Evolutionary conservation across 2,797 vertebrate species (phyloP).

Genomic region (Sardinella longiceps): DNA sequence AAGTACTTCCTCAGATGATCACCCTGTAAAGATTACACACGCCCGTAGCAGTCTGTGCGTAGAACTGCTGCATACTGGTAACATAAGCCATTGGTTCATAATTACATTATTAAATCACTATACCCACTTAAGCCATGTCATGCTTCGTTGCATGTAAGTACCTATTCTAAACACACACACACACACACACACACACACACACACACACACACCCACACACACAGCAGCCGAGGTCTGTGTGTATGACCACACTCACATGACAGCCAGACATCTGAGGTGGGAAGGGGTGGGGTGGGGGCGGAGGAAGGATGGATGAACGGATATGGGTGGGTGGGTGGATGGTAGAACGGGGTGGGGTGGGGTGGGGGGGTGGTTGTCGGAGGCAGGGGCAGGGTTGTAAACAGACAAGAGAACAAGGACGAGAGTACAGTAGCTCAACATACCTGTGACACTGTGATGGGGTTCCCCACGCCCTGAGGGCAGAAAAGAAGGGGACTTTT

Average conservation of each 20-base stretch:
- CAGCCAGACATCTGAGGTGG: constrained; percentile 1
- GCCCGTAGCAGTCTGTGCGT: neutral
- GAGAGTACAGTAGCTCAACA: constrained; percentile 51
- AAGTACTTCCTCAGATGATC: neutral
- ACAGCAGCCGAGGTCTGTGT: constrained; percentile 3
- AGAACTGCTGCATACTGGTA: neutral
- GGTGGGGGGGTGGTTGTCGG: too few relatives aligned
- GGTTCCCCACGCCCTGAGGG: constrained; percentile 60
- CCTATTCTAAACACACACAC: constrained; percentile 17
- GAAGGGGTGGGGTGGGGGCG: neutral
- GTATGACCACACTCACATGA: constrained; percentile 22
- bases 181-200: neutral
- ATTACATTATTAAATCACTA: neutral
- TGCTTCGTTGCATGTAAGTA: neutral
- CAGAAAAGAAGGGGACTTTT: constrained; percentile 61
- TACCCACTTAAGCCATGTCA: constrained; percentile 1
- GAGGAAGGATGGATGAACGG: neutral
- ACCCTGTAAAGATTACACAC: neutral
- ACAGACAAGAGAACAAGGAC: constrained; percentile 43
- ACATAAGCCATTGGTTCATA: neutral
- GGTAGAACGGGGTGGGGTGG: neutral
- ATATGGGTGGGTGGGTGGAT: too few relatives aligned
- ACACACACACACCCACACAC: neutral
- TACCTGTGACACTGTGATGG: constrained; percentile 67
- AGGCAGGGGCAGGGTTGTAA: constrained; percentile 23